Base-by-base conservation (phyloP, 2,888 invertebrate genomes). In the Cataglyphis cursor region DNA sequence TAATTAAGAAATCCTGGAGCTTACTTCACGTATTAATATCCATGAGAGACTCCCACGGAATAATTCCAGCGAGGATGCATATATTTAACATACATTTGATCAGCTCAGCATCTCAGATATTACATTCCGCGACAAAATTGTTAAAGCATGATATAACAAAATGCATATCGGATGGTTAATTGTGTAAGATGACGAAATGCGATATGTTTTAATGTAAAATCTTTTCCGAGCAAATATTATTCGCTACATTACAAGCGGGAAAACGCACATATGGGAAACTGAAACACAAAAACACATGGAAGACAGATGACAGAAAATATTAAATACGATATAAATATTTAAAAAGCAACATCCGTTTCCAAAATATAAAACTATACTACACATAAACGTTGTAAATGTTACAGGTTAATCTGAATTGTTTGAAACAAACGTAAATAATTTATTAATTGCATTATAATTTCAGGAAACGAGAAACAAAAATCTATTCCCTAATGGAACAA, bases 1-100 rank as follows among this genome's bases (percentile, higher is more conserved):
- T 90, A 89, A 90, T 89, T 89, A 89, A 90, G 86, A 85, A 88
- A 84, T 90, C 85, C 82, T 80, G 81, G 83, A 82, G 65, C 84
- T 86, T 75, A 82, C 86, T 87, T 90, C 86, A 83, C 78, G 78
- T 61, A 64, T 61, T 41, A 21, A 35, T 59, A 73, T 65, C 12
- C 72, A 12, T 21, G 41, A 48, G 68, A 78, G 64, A 62, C 59
- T 48, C 57, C 38, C 28, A 10, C 64, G 73, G 38, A 68, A 38
- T 70, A 61, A 74, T 78, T 57, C n/a, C 12, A 64, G n/a, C 78
- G 59, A 59, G 61, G 68, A 84, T 83, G 81, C 54, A 28, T 51
- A 51, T n/a, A 51, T n/a, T 51, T 51, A n/a, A 38, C 41, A 41
- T 31, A 35, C 35, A 31, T 61, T 64, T 64, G 24, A 28, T 38